Evolutionary conservation across 2,797 vertebrate genomes (phyloP).

Genomic region (Acanthurus tractus): DNA sequence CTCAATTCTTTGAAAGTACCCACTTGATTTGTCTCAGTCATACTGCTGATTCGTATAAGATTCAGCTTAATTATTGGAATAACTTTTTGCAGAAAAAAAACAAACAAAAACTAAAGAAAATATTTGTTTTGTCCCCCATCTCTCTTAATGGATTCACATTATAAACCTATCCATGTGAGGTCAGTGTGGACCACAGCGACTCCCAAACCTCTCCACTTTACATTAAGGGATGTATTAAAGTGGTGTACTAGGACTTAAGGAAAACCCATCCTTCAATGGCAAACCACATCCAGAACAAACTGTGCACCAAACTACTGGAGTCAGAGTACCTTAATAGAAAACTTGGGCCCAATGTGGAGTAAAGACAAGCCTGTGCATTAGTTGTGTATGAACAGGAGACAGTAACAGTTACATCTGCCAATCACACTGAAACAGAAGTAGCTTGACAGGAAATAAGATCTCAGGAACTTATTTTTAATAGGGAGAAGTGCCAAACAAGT

Average conservation of each 20-base stretch:
- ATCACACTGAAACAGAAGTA: slow-evolving; percentile 34
- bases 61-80: slow-evolving; percentile 5
- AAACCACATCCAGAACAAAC: slow-evolving; percentile 21
- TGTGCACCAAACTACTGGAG: slow-evolving; percentile 15
- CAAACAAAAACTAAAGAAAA: too few species aligned
- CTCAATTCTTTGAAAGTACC: background rate
- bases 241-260: background rate
- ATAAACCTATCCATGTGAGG: rapidly evolving
- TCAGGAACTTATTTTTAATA: slow-evolving; percentile 24
- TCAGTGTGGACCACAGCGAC: background rate
- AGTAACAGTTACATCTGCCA: background rate
- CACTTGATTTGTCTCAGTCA: background rate
- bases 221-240: background rate
- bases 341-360: slow-evolving; percentile 9
- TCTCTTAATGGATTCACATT: background rate
- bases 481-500: slow-evolving; percentile 26
- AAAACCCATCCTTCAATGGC: slow-evolving; percentile 17
- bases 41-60: background rate
- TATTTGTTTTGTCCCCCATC: background rate
- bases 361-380: slow-evolving; percentile 2
- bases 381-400: slow-evolving; percentile 11
- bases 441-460: slow-evolving; percentile 38
- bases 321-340: slow-evolving; percentile 1
- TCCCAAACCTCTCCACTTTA: background rate
- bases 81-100: slow-evolving; percentile 15